Conservation (phyloP, 1,140 invertebrate species). For the Atopsyche davidsoni region DNA sequence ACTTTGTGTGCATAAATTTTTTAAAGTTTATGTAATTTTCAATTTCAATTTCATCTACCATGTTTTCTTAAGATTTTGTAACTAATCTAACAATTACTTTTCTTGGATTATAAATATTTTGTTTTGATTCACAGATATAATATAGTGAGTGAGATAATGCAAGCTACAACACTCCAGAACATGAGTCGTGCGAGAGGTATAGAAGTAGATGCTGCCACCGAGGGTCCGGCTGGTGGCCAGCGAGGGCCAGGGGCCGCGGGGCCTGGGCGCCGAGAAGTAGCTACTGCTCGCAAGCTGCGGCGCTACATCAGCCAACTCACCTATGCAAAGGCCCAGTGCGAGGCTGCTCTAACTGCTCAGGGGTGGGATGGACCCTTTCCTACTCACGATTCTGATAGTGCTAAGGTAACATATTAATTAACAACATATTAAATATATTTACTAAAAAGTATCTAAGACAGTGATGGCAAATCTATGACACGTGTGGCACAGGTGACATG, state of each 20-base stretch:
- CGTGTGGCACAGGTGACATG: neutral
- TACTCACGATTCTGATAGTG: slow-evolving; percentile 41
- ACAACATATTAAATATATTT: neutral
- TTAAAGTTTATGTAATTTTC: no score
- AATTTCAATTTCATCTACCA: no score
- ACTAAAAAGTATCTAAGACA: no score
- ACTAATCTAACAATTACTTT: no score
- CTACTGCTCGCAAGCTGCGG: slow-evolving; percentile 65
- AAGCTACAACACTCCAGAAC: slow-evolving; percentile 86
- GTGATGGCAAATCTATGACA: no score
- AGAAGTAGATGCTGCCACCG: slow-evolving; percentile 63
- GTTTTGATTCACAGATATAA: slow-evolving; percentile 56
- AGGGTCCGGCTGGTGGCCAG: slow-evolving; percentile 31
- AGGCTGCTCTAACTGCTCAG: slow-evolving; percentile 67
- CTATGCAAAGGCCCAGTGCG: slow-evolving; percentile 77
- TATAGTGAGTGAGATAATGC: slow-evolving; percentile 88
- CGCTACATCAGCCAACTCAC: slow-evolving; percentile 76
- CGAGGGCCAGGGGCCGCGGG: slow-evolving; percentile 36
- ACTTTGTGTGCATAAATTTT: no score
- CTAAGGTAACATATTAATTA: slow-evolving; percentile 34
- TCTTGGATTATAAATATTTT: slow-evolving; percentile 8
- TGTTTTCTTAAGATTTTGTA: no score
- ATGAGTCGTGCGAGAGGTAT: slow-evolving; percentile 77
- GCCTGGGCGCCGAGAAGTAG: slow-evolving; percentile 61
- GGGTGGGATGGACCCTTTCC: slow-evolving; percentile 76